Evolutionary conservation across 1,140 invertebrate genomes (phyloP).

Genomic region (Drosophila nigromelanica): DNA sequence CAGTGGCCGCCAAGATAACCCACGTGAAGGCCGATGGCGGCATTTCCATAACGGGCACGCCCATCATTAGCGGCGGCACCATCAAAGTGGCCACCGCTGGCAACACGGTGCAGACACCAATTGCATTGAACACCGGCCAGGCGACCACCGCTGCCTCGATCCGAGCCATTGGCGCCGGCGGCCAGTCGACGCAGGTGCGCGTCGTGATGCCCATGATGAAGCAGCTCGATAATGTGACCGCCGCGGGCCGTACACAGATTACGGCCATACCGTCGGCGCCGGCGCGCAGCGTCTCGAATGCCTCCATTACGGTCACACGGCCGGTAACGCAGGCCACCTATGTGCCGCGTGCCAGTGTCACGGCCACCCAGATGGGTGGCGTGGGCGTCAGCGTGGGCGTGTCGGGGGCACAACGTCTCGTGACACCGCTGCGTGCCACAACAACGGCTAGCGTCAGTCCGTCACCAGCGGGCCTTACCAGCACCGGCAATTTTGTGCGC

Average conservation of each 20-base stretch:
- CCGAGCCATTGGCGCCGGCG: conserved; percentile 70
- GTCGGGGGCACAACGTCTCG: conserved; percentile 63
- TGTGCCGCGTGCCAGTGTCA: conserved; percentile 74
- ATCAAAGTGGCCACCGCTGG: conserved; percentile 72
- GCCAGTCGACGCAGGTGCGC: conserved; percentile 80
- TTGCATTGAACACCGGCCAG: conserved; percentile 63
- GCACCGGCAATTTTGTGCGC: conserved; percentile 70
- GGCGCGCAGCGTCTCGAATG: conserved; percentile 73
- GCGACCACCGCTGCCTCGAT: conserved; percentile 71
- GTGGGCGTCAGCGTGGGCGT: conserved; percentile 40
- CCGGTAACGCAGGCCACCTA: conserved; percentile 74
- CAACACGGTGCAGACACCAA: conserved; percentile 57
- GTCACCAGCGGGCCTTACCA: conserved; percentile 51
- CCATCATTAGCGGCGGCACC: conserved; percentile 70
- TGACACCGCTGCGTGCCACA: conserved; percentile 71
- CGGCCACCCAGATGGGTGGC: conserved; percentile 74
- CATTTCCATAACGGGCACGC: conserved; percentile 65
- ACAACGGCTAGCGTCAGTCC: conserved; percentile 64
- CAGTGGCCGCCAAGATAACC: conserved; percentile 80
- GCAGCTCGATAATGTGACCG: conserved; percentile 75
- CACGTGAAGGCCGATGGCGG: conserved; percentile 73
- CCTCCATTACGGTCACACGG: conserved; percentile 81
- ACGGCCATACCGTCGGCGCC: conserved; percentile 79
- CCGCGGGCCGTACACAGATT: conserved; percentile 76
- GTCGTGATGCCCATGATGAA: conserved; percentile 83